phyloP scores from a whole-genome alignment of 2,888 invertebrate genomes.

The Scaptomyza tumidula region DNA sequence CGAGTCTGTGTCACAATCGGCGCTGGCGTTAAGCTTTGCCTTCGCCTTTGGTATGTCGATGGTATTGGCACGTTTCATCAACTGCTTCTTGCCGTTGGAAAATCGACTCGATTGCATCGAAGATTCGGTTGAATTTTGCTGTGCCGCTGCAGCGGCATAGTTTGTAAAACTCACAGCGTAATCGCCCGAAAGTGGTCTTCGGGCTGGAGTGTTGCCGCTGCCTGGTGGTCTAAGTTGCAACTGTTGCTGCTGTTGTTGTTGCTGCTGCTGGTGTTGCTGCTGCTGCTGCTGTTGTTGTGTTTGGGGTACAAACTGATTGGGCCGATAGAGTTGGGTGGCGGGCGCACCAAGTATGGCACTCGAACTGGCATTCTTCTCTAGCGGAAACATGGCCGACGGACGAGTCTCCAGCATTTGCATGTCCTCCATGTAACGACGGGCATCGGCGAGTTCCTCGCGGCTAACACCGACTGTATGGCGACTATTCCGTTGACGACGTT shows the following conservation, averaged over 20 bases:
- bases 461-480: constrained; percentile 94
- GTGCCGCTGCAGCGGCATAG: constrained; percentile 44
- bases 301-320: constrained; percentile 82
- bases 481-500: constrained; percentile 87
- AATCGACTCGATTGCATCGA: constrained; percentile 75
- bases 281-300: constrained; percentile 3
- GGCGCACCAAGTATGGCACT: constrained; percentile 79
- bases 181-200: constrained; percentile 79
- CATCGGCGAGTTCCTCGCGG: constrained; percentile 91
- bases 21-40: constrained; percentile 74
- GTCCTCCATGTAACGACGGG: constrained; percentile 90
- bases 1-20: constrained; percentile 86
- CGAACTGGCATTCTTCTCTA: constrained; percentile 85
- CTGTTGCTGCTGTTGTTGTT: not conserved
- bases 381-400: constrained; percentile 68
- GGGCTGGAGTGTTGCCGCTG: constrained; percentile 16
- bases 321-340: constrained; percentile 73
- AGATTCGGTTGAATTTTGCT: constrained; percentile 72
- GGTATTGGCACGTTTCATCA: constrained; percentile 95
- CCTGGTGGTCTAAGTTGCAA: constrained; percentile 9
- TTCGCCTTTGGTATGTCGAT: constrained; percentile 92
- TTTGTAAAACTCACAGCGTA: constrained; percentile 76
- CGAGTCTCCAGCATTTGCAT: constrained; percentile 85
- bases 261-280: not conserved
- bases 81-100: constrained; percentile 87